Evolutionary conservation across 1,140 invertebrate genomes (phyloP).

Genomic region (Caenorhabditis latens): DNA sequence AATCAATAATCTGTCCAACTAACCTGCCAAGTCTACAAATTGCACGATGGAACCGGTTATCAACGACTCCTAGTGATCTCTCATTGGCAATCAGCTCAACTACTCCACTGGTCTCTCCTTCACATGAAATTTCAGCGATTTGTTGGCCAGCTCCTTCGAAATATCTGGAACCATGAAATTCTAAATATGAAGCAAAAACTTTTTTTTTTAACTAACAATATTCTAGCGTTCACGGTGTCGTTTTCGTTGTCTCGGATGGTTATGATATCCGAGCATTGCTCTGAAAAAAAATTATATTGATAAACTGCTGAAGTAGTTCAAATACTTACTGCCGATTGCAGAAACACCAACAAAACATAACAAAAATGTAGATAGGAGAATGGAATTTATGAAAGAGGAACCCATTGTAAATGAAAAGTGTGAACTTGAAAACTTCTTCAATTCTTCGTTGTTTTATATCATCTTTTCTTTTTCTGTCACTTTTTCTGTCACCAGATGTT

Average conservation of each 20-base stretch:
- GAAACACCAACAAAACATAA: too few species aligned
- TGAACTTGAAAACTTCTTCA: not conserved
- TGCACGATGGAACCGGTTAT: not conserved
- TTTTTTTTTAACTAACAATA: not conserved
- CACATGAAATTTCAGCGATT: conserved; percentile 12
- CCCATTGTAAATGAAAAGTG: not conserved
- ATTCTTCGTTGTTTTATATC: not conserved
- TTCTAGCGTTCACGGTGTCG: not conserved
- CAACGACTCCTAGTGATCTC: not conserved
- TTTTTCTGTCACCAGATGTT: conserved; percentile 2
- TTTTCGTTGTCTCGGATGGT: not conserved
- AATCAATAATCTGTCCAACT: not conserved
- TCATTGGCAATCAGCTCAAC: conserved; percentile 16
- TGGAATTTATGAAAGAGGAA: not conserved
- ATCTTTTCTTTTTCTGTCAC: not conserved
- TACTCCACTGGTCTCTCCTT: conserved; percentile 4
- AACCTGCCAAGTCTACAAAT: not conserved
- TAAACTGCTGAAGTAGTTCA: not conserved
- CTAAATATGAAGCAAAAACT: too few species aligned
- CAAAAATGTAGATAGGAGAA: not conserved
- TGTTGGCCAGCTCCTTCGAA: not conserved
- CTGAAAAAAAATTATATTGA: not conserved
- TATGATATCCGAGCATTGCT: not conserved
- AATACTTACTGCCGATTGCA: not conserved
- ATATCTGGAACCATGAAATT: not conserved